Percentiles rank a stretch among this genome's conserved stretches.
Evolutionary conservation across 1,140 invertebrate species (phyloP).

Genomic region (Micrasema longulum): DNA sequence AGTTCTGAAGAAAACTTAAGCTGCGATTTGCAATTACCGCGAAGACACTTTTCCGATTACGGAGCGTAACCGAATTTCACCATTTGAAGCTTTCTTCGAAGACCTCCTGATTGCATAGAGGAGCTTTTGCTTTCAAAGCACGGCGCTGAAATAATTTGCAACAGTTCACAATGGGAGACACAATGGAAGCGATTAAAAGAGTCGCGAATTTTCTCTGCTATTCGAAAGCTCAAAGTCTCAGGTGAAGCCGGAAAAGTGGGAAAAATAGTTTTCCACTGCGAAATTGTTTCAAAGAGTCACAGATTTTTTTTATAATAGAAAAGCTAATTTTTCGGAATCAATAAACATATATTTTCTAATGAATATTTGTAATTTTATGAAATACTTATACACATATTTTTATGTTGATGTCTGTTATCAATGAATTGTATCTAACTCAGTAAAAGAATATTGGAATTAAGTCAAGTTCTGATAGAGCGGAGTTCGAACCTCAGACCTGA

Average conservation of each 20-base stretch:
- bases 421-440: too few relatives aligned
- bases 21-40: slow-evolving; percentile 24
- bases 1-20: slow-evolving; percentile 5
- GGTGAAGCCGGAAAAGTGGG: slow-evolving; percentile 25
- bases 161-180: slow-evolving; percentile 36
- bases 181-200: slow-evolving; percentile 48
- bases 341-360: too few relatives aligned
- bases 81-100: background rate
- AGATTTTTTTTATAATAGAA: too few relatives aligned
- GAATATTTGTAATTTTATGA: too few relatives aligned
- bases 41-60: slow-evolving; percentile 25
- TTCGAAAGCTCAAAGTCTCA: slow-evolving; percentile 40
- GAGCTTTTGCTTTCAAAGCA: slow-evolving; percentile 22
- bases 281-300: background rate
- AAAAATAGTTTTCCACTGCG: slow-evolving; percentile 5
- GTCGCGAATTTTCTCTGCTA: slow-evolving; percentile 39
- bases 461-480: too few relatives aligned
- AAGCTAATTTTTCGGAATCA: too few relatives aligned
- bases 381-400: too few relatives aligned
- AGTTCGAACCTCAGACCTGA: too few relatives aligned
- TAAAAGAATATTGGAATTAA: too few relatives aligned
- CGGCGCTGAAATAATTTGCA: slow-evolving; percentile 35
- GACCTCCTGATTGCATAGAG: slow-evolving; percentile 4
- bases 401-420: too few relatives aligned
- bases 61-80: slow-evolving; percentile 22